Percentiles rank a stretch among this genome's conserved stretches.
These are phyloP conservation scores for Phasianus colchicus DNA, from an alignment of 2,113 vertebrate genomes.

Conservation along the genomic window DNA sequence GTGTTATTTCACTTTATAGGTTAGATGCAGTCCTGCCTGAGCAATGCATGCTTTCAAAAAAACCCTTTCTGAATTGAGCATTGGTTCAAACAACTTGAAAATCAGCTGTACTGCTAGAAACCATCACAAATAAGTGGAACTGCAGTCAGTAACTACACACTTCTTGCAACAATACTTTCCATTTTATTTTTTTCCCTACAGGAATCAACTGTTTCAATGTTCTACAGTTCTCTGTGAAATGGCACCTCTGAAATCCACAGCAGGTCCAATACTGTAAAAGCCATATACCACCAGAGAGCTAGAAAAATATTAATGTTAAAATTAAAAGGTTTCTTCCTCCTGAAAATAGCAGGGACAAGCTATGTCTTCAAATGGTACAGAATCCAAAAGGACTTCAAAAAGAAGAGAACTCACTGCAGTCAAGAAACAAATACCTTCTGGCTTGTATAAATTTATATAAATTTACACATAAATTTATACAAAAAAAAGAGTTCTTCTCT, in stretches of 20 bases:
- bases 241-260: background rate
- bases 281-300: background rate
- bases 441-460: background rate
- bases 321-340: background rate
- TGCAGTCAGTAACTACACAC: background rate
- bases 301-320: background rate
- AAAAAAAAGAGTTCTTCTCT: background rate
- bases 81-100: background rate
- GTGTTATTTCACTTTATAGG: slow-evolving; percentile 12
- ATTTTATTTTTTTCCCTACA: background rate
- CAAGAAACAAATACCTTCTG: background rate
- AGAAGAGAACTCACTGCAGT: background rate
- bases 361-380: background rate
- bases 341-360: background rate
- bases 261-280: background rate
- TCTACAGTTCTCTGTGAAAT: background rate
- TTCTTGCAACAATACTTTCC: background rate
- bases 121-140: background rate
- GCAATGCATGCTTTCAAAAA: background rate
- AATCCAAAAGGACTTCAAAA: background rate
- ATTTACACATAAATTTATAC: background rate
- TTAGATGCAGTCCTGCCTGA: background rate
- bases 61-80: background rate
- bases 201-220: background rate
- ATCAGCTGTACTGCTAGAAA: background rate